Conservation (phyloP, 2,888 invertebrate genomes). For the Conops quadrifasciatus region DNA sequence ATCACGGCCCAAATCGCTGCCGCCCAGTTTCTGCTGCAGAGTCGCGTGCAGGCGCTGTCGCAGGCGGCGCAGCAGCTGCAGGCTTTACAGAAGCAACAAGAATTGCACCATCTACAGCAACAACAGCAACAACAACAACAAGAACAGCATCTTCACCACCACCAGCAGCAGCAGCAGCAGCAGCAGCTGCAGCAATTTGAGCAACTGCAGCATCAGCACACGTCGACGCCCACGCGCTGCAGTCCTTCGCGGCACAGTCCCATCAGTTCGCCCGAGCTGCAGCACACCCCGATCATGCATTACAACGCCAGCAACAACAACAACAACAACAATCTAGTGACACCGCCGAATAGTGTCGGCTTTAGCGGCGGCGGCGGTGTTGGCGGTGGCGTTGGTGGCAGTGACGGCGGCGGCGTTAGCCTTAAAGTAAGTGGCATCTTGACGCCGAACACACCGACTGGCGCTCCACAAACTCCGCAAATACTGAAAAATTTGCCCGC, state of each 20-base stretch:
- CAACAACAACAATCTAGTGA: constrained; percentile 56
- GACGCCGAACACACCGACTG: constrained; percentile 70
- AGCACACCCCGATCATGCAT: constrained; percentile 29
- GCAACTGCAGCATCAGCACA: constrained; percentile 41
- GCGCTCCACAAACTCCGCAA: constrained; percentile 57
- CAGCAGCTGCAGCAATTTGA: constrained; percentile 41
- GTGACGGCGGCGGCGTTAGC: constrained; percentile 42
- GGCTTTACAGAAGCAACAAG: constrained; percentile 76
- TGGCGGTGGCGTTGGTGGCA: background rate
- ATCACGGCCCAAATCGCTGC: constrained; percentile 63
- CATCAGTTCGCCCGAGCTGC: constrained; percentile 58
- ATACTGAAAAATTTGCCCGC: constrained; percentile 66
- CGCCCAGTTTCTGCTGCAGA: constrained; percentile 80
- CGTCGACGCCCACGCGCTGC: constrained; percentile 61
- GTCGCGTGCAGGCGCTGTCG: constrained; percentile 78
- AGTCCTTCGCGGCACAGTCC: constrained; percentile 61
- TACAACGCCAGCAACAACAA: constrained; percentile 34
- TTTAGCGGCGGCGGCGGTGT: constrained; percentile 5
- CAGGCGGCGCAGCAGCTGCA: constrained; percentile 87
- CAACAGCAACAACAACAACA: constrained; percentile 43
- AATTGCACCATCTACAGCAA: constrained; percentile 59
- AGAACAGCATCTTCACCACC: constrained; percentile 38
- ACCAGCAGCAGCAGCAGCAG: constrained; percentile 31
- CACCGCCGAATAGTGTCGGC: constrained; percentile 64
- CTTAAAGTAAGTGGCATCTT: constrained; percentile 66